Percentiles rank a stretch among this genome's conserved stretches.
Evolutionary conservation across 2,888 invertebrate species (phyloP).

Genomic region (Clusia tigrina): DNA sequence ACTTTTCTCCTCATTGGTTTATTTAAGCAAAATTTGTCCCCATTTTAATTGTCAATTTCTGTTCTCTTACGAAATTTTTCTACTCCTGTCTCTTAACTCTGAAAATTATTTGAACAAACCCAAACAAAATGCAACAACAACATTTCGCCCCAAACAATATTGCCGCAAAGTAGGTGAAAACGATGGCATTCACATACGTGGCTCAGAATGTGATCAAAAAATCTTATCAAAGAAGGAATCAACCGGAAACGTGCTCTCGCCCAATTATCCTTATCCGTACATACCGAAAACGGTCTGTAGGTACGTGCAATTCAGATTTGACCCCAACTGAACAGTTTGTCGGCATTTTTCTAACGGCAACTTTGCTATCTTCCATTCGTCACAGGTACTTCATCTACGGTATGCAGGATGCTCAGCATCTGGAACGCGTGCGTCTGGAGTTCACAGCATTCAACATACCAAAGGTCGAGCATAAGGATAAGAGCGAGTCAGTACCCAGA

Average conservation of each 20-base stretch:
- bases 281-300: slow-evolving; percentile 96
- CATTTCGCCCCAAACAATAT: slow-evolving; percentile 34
- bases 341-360: too few relatives aligned
- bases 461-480: slow-evolving; percentile 72
- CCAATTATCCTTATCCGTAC: slow-evolving; percentile 95
- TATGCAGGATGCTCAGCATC: slow-evolving; percentile 95
- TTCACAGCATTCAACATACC: slow-evolving; percentile 92
- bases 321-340: not conserved
- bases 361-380: not conserved
- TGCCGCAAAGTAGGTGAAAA: slow-evolving; percentile 71
- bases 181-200: slow-evolving; percentile 93
- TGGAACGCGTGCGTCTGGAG: slow-evolving; percentile 90
- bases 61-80: slow-evolving; percentile 29
- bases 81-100: slow-evolving; percentile 14
- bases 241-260: slow-evolving; percentile 91
- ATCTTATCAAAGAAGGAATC: slow-evolving; percentile 94
- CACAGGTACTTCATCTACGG: slow-evolving; percentile 92
- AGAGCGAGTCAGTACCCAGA: slow-evolving; percentile 78
- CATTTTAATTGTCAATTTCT: slow-evolving; percentile 3
- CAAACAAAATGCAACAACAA: slow-evolving; percentile 43
- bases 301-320: slow-evolving; percentile 62
- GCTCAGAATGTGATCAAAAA: slow-evolving; percentile 98
- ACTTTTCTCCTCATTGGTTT: slow-evolving; percentile 15
- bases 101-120: too few relatives aligned
- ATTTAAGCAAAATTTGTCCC: slow-evolving; percentile 9